Evolutionary conservation across 1,140 invertebrate genomes (phyloP), one percentile per base, ranked within the genome.

Genomic region (Andricus grossulariae): DNA sequence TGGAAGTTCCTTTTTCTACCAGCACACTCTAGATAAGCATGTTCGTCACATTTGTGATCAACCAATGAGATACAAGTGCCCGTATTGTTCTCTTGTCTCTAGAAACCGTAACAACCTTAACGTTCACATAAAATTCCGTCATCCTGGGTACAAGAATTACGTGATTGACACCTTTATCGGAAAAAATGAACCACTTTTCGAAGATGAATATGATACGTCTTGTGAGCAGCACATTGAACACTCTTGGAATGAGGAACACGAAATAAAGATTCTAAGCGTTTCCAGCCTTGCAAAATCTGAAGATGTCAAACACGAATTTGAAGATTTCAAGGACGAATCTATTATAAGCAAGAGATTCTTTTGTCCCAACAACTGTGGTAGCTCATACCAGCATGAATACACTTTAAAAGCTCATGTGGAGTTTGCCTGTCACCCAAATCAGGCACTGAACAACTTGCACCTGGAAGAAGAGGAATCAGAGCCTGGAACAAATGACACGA

Each of bases 41-140:
- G 83, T 89, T 18, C 21, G 82, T 0, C 92, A 88, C 83, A 92
- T 93, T 79, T 93, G 92, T 73, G 93, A 93, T 10, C 89, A 92
- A 21, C 91, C 92, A 57, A 92, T 92, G 3, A 85, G 91, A 79
- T 92, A 93, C 78, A 90, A 91, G 60, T 93, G 93, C 80, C 90
- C 88, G 49, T 84, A 89, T 75, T 92, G 92, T 76, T 74, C 85
- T 16, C 84, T 91, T 50, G 77, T 70, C 3, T 80, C 82, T 50
- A 88, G 88, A 50, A 87, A 89, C 50, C 86, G 86, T 18, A 80
- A 72, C 13, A 83, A 83, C 18, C 72, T 86, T 0, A 83, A 82
- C 15, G 83, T 80, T 0, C 83, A 84, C 50, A 80, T 84, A 32
- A 78, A 81, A 13, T 81, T 81, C 2, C 80, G 80, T 60, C 83